Evolutionary conservation across 2,113 vertebrate species (phyloP).

Genomic region (Benitochromis conjunctus): DNA sequence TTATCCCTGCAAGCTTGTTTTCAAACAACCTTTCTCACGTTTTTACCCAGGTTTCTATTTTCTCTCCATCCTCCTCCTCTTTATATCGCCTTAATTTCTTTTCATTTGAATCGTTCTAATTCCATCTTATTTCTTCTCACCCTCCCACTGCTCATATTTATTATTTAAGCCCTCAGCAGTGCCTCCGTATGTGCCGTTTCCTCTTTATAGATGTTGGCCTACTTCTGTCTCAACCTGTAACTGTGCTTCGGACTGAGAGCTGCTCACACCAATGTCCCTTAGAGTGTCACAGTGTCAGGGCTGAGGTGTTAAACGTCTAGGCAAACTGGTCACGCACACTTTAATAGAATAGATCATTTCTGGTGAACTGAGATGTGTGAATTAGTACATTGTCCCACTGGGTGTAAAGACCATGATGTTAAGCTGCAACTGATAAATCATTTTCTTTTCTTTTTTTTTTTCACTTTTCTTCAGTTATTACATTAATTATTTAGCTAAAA

Average conservation of each 20-base stretch:
- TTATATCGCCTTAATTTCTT: slow-evolving; percentile 33
- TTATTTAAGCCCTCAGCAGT: slow-evolving; percentile 52
- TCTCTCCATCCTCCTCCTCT: not conserved
- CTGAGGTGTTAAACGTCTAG: not conserved
- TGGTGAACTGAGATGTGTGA: not conserved
- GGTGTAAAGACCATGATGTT: not conserved
- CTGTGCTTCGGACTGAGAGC: slow-evolving; percentile 36
- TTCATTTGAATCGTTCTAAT: slow-evolving; percentile 47
- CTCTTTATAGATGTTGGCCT: slow-evolving; percentile 51
- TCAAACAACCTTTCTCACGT: not conserved
- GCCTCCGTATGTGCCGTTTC: slow-evolving; percentile 25
- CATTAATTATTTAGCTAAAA: not conserved
- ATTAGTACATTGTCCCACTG: not conserved
- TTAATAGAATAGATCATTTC: not conserved
- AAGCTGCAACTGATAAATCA: not conserved
- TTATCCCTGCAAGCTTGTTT: slow-evolving; percentile 15
- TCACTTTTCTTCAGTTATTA: not conserved
- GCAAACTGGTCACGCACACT: not conserved
- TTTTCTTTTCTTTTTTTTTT: not conserved
- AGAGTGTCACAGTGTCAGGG: not conserved
- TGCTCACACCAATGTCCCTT: slow-evolving; percentile 9
- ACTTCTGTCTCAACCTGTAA: slow-evolving; percentile 60
- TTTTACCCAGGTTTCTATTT: not conserved
- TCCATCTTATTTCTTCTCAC: slow-evolving; percentile 13
- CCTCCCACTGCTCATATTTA: slow-evolving; percentile 28